phyloP scores from a whole-genome alignment of 2,888 invertebrate genomes.

The Pteria penguin region DNA sequence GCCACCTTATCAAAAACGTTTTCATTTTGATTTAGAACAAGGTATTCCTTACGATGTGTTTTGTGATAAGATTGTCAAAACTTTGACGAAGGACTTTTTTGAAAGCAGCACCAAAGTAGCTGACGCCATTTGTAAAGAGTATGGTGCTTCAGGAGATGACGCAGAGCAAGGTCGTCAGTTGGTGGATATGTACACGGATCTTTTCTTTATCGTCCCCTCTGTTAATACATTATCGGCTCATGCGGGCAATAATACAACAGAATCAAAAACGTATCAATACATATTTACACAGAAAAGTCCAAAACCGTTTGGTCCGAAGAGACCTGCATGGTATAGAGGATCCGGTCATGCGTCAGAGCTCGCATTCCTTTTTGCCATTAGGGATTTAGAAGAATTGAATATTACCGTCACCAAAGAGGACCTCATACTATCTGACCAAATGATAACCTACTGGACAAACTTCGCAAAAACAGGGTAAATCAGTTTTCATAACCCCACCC shows the following conservation, averaged over 20 bases:
- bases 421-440: neutral
- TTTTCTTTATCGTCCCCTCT: constrained; percentile 29
- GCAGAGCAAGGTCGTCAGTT: constrained; percentile 20
- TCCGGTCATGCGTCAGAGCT: constrained; percentile 32
- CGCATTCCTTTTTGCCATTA: constrained; percentile 30
- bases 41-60: constrained; percentile 22
- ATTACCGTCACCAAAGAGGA: constrained; percentile 6
- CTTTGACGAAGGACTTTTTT: constrained; percentile 8
- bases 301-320: neutral
- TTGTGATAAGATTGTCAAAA: constrained; percentile 11
- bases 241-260: neutral
- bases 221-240: constrained; percentile 10
- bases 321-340: constrained; percentile 19
- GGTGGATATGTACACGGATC: constrained; percentile 28
- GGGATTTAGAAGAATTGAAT: neutral
- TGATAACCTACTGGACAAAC: constrained; percentile 39
- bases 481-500: too few species aligned
- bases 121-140: constrained; percentile 26
- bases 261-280: constrained; percentile 25
- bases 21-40: constrained; percentile 25
- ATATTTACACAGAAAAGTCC: constrained; percentile 5
- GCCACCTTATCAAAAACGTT: neutral
- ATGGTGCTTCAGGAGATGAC: constrained; percentile 11
- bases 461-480: constrained; percentile 49
- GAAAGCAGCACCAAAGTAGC: constrained; percentile 3